Evolutionary conservation across 2,113 vertebrate genomes (phyloP).

Genomic region (Poecilia latipinna): DNA sequence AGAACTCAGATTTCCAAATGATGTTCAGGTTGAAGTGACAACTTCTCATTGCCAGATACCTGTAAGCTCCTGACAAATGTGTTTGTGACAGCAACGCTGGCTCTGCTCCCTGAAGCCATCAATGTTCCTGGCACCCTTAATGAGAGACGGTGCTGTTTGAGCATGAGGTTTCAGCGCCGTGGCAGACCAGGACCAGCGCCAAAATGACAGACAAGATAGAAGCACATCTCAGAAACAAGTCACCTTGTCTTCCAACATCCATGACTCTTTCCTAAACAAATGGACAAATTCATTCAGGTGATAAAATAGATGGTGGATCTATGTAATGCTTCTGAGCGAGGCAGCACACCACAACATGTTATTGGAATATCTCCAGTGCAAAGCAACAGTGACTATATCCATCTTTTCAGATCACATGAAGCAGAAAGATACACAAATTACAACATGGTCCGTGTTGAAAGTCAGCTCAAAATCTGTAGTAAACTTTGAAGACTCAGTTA

Average conservation of each 20-base stretch:
- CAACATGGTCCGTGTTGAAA: background rate
- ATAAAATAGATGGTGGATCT: background rate
- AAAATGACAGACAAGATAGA: slow-evolving; percentile 19
- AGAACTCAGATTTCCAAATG: slow-evolving; percentile 6
- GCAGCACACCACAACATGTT: background rate
- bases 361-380: background rate
- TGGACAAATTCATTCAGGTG: slow-evolving; percentile 6
- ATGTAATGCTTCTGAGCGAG: background rate
- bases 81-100: slow-evolving; percentile 34
- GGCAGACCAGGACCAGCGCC: slow-evolving; percentile 2
- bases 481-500: background rate
- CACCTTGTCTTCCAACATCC: slow-evolving; percentile 6
- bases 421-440: background rate
- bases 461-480: background rate
- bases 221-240: slow-evolving; percentile 21
- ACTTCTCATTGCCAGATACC: slow-evolving; percentile 21
- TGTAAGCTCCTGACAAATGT: slow-evolving; percentile 24
- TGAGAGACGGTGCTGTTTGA: slow-evolving; percentile 13
- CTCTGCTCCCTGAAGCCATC: slow-evolving; percentile 42
- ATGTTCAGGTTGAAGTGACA: slow-evolving; percentile 7
- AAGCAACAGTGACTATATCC: background rate
- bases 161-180: slow-evolving; percentile 16
- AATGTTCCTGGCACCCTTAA: slow-evolving; percentile 43
- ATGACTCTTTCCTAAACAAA: slow-evolving; percentile 8
- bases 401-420: background rate